Base-by-base conservation (phyloP, 1,140 invertebrate genomes). In the Caenorhabditis latens region DNA sequence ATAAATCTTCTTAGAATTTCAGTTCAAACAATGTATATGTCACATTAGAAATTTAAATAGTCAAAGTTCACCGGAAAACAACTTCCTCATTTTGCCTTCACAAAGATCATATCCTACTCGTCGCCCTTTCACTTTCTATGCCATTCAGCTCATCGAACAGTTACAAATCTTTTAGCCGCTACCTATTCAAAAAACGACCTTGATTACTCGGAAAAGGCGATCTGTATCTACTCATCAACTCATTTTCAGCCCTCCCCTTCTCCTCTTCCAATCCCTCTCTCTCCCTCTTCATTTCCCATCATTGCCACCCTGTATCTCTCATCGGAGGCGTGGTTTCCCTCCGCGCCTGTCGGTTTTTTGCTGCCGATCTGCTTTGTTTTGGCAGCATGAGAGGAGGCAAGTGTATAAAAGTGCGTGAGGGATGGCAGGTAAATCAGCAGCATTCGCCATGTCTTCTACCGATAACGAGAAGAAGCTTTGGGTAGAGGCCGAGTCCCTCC, bases 401-500 rank as follows among this genome's bases (percentile, higher is more conserved):
- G 71, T 79, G 71, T 79, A 79, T 79, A 79, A 79, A 79, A 79
- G 71, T 79, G 71, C 43, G 71, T 79, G 14, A 46, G 7, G 13
- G 71, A n/a, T 79, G 71, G 71, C 71, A 79, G 71, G 71, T 79
- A 79, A 79, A 79, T 79, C 71, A 79, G 71, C 71, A 79, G 71
- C 71, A 79, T 79, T 79, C 71, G 21, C 24, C 53, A 79, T 79
- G 71, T 79, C 71, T 79, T 79, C 67, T 71, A 42, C 71, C 71
- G 71, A 79, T 79, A 75, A 87, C 83, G 86, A 87, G 86, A 87
- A 87, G 86, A 87, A 71, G 65, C 48, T 87, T 57, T 67, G 50
- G 50, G 58, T 50, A 48, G 89, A 90, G 75, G 89, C 89, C 65
- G 89, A 88, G 61, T 67, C 67, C 84, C 83, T 91, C 58, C 87